phyloP scores from a whole-genome alignment of 2,888 invertebrate genomes.

The Seira ritae region DNA sequence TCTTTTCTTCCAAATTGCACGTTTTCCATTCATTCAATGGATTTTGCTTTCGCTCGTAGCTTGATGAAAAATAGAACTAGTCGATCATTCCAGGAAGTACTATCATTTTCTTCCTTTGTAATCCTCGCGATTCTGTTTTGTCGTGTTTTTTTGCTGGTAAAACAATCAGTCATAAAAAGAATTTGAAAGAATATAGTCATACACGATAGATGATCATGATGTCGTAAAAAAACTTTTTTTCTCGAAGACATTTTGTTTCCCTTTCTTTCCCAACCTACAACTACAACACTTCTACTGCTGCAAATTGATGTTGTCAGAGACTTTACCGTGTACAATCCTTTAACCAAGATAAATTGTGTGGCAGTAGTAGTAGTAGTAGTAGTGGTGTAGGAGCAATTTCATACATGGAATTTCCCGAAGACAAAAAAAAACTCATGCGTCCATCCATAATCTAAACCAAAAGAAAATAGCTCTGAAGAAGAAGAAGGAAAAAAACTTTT shows the following conservation, averaged over 20 bases:
- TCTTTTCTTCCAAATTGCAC: too few relatives aligned
- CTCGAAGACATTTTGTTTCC: not conserved
- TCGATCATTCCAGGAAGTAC: too few relatives aligned
- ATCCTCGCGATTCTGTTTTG: too few relatives aligned
- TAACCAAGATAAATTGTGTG: conserved; percentile 21
- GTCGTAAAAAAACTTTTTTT: not conserved
- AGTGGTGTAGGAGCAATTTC: not conserved
- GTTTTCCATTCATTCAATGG: too few relatives aligned
- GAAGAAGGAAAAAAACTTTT: conserved; percentile 6
- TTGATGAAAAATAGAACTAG: too few relatives aligned
- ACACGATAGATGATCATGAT: conserved; percentile 2
- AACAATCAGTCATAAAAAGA: not conserved
- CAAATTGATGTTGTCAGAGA: conserved; percentile 21
- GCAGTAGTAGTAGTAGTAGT: not conserved
- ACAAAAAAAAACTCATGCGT: too few relatives aligned
- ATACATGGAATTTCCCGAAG: not conserved
- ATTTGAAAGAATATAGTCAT: not conserved
- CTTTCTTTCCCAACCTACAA: conserved; percentile 1
- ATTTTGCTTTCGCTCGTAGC: too few relatives aligned
- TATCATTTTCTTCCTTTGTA: too few relatives aligned
- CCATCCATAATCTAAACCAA: too few relatives aligned
- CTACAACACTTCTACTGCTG: not conserved
- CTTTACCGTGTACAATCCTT: not conserved
- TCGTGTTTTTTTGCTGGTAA: not conserved
- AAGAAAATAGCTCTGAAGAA: too few relatives aligned